Base-by-base conservation (phyloP, 1,140 invertebrate species). In the Brachionus calyciflorus region DNA sequence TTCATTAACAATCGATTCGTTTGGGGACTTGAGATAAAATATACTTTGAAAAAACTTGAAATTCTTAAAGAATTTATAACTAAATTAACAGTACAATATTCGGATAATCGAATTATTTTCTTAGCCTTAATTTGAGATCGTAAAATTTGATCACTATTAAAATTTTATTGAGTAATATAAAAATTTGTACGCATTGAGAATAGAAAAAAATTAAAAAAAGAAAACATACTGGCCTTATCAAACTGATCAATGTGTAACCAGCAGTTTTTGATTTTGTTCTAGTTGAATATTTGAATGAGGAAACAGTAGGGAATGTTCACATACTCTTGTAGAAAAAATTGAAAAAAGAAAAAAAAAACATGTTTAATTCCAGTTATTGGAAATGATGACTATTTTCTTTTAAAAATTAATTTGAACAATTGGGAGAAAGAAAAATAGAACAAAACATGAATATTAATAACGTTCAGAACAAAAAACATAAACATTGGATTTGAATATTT, bases 21-120 rank as follows among this genome's bases (percentile, higher is more conserved):
- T 6, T 37, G 55, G 55, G 55, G 37, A 19, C 37, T 33, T 19
- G 37, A 17, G 55, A 60, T 17, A 60, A 28, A 60, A n/a, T n/a
- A n/a, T n/a, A n/a, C n/a, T n/a, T n/a, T n/a, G n/a, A n/a, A n/a
- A n/a, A n/a, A n/a, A n/a, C n/a, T n/a, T 55, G 26, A 28, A 28
- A 28, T 28, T 55, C 53, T 55, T 55, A 55, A 28, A 12, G 28
- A 28, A 4, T 5, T 55, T 24, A 14, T 55, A n/a, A 55, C 28
- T 28, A 55, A 55, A 28, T 55, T 60, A 60, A 60, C 55, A 60
- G 55, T 60, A 60, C 55, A 60, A 37, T 60, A 60, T 60, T 60
- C 9, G 55, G 55, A 60, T 37, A 60, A 60, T 60, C 14, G 55
- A 60, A 37, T 60, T 60, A 60, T 60, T 60, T 60, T 60, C 37